Evolutionary conservation across 2,797 vertebrate genomes (phyloP).

Genomic region (Diglossa cyanea): DNA sequence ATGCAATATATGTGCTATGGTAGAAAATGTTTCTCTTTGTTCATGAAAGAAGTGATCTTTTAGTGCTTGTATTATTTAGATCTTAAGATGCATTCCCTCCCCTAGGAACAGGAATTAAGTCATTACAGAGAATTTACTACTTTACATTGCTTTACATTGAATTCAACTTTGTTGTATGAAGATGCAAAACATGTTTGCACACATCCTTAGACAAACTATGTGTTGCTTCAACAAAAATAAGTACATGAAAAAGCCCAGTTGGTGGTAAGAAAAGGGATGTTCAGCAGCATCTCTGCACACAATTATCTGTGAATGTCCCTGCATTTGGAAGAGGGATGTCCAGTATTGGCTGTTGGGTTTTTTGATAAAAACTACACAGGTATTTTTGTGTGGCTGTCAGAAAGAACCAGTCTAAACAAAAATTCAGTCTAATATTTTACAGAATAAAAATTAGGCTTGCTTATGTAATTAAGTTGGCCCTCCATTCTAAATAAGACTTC

Average conservation of each 20-base stretch:
- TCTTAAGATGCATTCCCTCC: not conserved
- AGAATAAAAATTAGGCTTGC: not conserved
- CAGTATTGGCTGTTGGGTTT: not conserved
- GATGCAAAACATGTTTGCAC: not conserved
- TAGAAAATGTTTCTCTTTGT: not conserved
- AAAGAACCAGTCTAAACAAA: not conserved
- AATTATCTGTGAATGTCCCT: not conserved
- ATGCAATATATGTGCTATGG: not conserved
- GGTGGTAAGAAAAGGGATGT: not conserved
- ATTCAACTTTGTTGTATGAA: not conserved
- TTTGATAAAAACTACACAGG: not conserved
- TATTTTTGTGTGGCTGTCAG: not conserved
- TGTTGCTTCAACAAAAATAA: not conserved
- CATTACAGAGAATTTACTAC: not conserved
- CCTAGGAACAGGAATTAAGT: not conserved
- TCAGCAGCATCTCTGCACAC: not conserved
- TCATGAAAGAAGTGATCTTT: not conserved
- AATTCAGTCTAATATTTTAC: not conserved
- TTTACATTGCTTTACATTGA: not conserved
- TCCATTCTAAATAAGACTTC: not conserved
- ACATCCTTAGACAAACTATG: not conserved
- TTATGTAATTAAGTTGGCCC: not conserved
- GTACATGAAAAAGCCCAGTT: not conserved
- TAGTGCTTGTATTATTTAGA: not conserved
- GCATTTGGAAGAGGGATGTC: not conserved